These are phyloP conservation scores for Agrotis exclamationis DNA, from an alignment of 2,888 invertebrate species.

Conservation along the genomic window DNA sequence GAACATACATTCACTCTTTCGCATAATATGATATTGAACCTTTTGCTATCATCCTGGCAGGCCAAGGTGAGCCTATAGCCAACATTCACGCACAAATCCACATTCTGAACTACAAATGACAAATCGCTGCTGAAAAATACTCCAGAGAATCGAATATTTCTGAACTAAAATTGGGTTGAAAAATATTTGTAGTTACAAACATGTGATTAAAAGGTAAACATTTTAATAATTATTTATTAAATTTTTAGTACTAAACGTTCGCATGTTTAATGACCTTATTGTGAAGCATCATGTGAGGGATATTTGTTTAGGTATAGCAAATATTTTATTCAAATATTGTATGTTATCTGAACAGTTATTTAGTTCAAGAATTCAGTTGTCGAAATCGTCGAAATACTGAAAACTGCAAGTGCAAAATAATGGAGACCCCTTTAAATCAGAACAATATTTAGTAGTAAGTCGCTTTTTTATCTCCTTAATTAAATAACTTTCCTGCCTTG, in stretches of 20 bases:
- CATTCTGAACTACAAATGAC: too few relatives aligned
- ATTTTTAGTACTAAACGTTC: not conserved
- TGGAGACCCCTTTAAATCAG: too few relatives aligned
- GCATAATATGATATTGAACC: too few relatives aligned
- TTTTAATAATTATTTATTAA: not conserved
- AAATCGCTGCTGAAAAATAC: too few relatives aligned
- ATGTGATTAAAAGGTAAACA: constrained; percentile 8
- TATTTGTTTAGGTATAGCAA: constrained; percentile 2
- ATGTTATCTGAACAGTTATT: not conserved
- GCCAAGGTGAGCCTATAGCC: too few relatives aligned
- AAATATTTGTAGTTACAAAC: constrained; percentile 20
- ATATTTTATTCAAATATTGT: constrained; percentile 13
- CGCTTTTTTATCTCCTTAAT: too few relatives aligned
- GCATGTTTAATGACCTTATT: not conserved
- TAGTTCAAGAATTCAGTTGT: not conserved
- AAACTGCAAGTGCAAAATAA: not conserved
- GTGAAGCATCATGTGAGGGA: not conserved
- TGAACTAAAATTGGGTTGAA: not conserved
- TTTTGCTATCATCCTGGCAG: too few relatives aligned
- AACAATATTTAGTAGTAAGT: too few relatives aligned
- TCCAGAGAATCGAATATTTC: not conserved
- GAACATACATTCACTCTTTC: too few relatives aligned
- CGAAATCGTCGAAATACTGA: not conserved
- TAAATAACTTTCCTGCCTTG: not conserved
- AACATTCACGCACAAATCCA: too few relatives aligned